Base-by-base conservation (phyloP, 2,113 vertebrate species). In the Epinephelus cyanopodus region DNA sequence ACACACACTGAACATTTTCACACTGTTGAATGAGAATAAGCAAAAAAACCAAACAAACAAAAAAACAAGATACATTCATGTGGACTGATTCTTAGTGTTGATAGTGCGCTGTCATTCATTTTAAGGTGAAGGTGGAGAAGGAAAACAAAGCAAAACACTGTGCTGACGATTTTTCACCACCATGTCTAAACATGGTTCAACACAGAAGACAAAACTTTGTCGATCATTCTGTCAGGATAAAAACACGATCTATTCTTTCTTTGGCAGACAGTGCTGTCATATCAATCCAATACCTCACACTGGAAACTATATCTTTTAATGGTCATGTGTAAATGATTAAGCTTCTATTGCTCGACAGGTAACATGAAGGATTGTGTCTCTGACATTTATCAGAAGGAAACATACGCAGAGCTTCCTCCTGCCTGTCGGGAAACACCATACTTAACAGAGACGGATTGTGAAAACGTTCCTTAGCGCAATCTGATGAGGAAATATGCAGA, bases 61-160 rank as follows among this genome's bases (percentile, higher is more conserved):
- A 65, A 79, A n/a, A 3, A 2, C n/a, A 8, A 67, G 58, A 82
- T 89, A 91, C 92, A 93, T 89, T 92, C 89, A 84, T 75, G 79
- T 90, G 87, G 85, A 91, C 87, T 69, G 83, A 91, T 85, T 84
- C 81, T 83, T 58, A 63, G 84, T 58, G 84, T 65, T 74, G 66
- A 82, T 82, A 80, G 72, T 87, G 75, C 42, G 48, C 79, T 64
- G 60, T 90, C 77, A 65, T 85, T 80, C 73, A 68, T 74, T 84
- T 73, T 68, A 50, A 71, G 42, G 78, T 80, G 82, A 75, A 67
- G 64, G 71, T 68, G 60, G 54, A 74, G 53, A 81, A 45, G 42
- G 4, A 65, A 47, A 47, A 56, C 65, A 52, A 27, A 50, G 27
- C 2, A 11, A 50, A 48, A 66, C 65, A 82, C 56, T 50, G 53